A percentile compares a stretch with the other conserved stretches of the same genome.
Conservation (phyloP, 2,797 vertebrate genomes). For the Botia kubotai region DNA sequence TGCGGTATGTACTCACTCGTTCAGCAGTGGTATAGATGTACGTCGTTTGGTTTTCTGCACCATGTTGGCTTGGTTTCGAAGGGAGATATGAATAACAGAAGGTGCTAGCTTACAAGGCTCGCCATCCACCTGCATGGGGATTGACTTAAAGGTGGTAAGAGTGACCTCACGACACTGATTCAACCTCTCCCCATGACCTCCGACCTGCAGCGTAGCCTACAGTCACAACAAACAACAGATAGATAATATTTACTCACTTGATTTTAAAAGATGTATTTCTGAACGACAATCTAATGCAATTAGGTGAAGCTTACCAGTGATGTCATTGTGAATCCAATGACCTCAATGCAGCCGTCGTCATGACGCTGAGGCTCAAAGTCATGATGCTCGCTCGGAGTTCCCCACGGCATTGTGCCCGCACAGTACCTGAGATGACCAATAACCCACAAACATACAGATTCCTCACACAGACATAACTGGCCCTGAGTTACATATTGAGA, state of each 20-base stretch:
- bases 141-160: conserved; percentile 89
- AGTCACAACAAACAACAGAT: conserved; percentile 14
- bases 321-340: conserved; percentile 96
- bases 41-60: conserved; percentile 94
- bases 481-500: conserved; percentile 5
- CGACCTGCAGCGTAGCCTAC: conserved; percentile 93
- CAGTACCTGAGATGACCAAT: conserved; percentile 83
- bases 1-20: conserved; percentile 78
- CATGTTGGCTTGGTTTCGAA: conserved; percentile 96
- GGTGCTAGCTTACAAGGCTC: conserved; percentile 91
- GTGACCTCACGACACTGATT: conserved; percentile 91
- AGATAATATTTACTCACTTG: not conserved
- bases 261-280: not conserved
- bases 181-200: conserved; percentile 92
- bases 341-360: conserved; percentile 93
- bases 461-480: conserved; percentile 36
- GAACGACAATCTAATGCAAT: not conserved
- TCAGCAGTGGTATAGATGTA: conserved; percentile 87
- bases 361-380: conserved; percentile 97
- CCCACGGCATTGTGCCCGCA: conserved; percentile 96
- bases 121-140: conserved; percentile 94
- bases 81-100: conserved; percentile 87
- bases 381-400: conserved; percentile 91
- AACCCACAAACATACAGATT: conserved; percentile 23
- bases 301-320: conserved; percentile 83